Conservation (phyloP, 1,140 invertebrate genomes). For the Euwallacea fornicatus region DNA sequence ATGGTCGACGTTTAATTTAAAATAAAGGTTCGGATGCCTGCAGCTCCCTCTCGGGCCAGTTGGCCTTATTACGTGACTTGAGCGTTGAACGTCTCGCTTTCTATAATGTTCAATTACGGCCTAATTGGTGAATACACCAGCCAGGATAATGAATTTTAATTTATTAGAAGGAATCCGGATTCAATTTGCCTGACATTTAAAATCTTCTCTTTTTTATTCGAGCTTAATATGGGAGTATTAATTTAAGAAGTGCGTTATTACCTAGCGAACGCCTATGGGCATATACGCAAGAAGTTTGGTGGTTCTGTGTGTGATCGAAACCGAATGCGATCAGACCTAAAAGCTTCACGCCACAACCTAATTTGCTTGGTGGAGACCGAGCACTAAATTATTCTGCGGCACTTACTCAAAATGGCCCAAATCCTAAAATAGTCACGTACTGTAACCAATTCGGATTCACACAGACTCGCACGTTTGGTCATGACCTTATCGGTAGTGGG, state of each 20-base stretch:
- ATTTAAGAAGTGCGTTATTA: no score
- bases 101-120: constrained; percentile 18
- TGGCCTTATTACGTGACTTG: constrained; percentile 17
- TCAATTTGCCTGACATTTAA: constrained; percentile 5
- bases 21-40: constrained; percentile 9
- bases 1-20: constrained; percentile 12
- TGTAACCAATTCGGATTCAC: constrained; percentile 18
- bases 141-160: constrained; percentile 25
- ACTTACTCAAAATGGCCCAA: constrained; percentile 20
- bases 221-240: no score
- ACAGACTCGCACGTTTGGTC: constrained; percentile 15
- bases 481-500: constrained; percentile 14
- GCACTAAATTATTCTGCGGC: constrained; percentile 22
- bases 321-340: constrained; percentile 1
- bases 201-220: no score
- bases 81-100: constrained; percentile 1
- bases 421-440: constrained; percentile 25
- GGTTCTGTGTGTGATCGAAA: no score
- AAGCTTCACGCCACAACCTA: constrained; percentile 9
- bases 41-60: constrained; percentile 8
- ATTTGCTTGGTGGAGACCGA: constrained; percentile 15
- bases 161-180: constrained; percentile 15
- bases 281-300: no score
- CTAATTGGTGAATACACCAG: constrained; percentile 25
- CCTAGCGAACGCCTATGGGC: no score